Evolutionary conservation across 1,140 invertebrate genomes (phyloP).

Genomic region (Bombyx mandarina): DNA sequence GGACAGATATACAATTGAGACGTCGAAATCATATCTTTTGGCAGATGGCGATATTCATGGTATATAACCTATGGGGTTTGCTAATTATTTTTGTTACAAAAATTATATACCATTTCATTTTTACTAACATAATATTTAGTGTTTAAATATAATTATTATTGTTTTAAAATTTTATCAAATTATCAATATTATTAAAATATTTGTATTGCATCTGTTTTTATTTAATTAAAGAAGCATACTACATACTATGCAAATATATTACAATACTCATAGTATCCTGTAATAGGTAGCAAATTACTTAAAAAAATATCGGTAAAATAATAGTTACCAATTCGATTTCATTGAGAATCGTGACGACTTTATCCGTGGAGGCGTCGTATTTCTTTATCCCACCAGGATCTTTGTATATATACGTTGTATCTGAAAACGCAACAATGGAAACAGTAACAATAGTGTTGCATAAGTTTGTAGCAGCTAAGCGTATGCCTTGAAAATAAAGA

Average conservation of each 20-base stretch:
- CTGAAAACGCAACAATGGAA: slow-evolving; percentile 28
- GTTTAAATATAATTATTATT: background rate
- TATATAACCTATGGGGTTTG: too few relatives aligned
- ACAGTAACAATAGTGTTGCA: too few relatives aligned
- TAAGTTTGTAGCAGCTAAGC: too few relatives aligned
- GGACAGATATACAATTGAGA: too few relatives aligned
- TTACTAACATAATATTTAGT: background rate
- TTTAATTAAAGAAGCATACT: too few relatives aligned
- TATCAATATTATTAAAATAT: background rate
- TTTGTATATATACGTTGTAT: slow-evolving; percentile 66
- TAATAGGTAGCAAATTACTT: background rate
- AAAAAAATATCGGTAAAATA: slow-evolving; percentile 1
- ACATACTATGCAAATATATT: background rate
- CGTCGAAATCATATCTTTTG: too few relatives aligned
- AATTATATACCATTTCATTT: background rate
- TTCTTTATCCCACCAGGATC: slow-evolving; percentile 60
- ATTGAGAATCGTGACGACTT: slow-evolving; percentile 35
- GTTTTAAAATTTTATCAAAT: background rate
- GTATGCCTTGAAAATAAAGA: too few relatives aligned
- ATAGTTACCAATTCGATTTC: slow-evolving; percentile 58
- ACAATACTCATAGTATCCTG: background rate
- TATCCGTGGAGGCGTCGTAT: slow-evolving; percentile 53
- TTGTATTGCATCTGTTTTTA: too few relatives aligned
- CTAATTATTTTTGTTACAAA: too few relatives aligned
- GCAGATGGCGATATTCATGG: too few relatives aligned